phyloP scores from a whole-genome alignment of 2,113 vertebrate genomes.

The Salvator merianae region DNA sequence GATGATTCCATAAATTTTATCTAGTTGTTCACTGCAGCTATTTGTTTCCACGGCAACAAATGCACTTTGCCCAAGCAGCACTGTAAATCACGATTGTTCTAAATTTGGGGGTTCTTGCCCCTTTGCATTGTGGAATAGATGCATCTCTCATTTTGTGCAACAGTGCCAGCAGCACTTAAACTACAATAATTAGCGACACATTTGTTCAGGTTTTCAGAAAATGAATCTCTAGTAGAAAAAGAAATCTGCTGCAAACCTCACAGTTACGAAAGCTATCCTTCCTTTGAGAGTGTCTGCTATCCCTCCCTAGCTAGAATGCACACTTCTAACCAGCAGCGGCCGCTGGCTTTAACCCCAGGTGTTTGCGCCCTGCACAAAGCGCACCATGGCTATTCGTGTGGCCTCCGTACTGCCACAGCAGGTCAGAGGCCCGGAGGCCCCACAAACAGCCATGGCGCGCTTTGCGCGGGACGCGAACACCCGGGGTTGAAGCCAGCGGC shows the following conservation, averaged over 20 bases:
- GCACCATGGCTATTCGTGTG: too few relatives aligned
- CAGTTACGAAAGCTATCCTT: not conserved
- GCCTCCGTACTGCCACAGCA: too few relatives aligned
- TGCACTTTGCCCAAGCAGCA: conserved; percentile 66
- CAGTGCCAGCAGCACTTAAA: conserved; percentile 6
- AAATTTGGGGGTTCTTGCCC: conserved; percentile 70
- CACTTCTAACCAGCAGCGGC: too few relatives aligned
- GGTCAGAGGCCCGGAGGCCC: too few relatives aligned
- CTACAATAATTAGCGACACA: conserved; percentile 14
- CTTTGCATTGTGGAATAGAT: conserved; percentile 33
- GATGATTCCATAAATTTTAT: conserved; percentile 75
- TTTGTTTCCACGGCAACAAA: conserved; percentile 78
- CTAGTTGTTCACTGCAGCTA: conserved; percentile 69
- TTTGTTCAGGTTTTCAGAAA: not conserved
- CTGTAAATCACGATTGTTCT: conserved; percentile 51
- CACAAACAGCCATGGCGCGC: too few relatives aligned
- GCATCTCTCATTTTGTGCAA: not conserved
- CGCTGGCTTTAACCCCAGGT: too few relatives aligned
- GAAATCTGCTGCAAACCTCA: conserved; percentile 31
- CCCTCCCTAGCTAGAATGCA: not conserved
- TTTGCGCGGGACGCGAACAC: too few relatives aligned
- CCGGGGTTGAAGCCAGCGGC: too few relatives aligned
- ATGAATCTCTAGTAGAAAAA: not conserved
- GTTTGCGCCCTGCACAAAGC: too few relatives aligned
- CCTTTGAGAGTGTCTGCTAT: not conserved